phyloP scores from a whole-genome alignment of 1,140 invertebrate genomes.

The Frieseomelitta varia region DNA sequence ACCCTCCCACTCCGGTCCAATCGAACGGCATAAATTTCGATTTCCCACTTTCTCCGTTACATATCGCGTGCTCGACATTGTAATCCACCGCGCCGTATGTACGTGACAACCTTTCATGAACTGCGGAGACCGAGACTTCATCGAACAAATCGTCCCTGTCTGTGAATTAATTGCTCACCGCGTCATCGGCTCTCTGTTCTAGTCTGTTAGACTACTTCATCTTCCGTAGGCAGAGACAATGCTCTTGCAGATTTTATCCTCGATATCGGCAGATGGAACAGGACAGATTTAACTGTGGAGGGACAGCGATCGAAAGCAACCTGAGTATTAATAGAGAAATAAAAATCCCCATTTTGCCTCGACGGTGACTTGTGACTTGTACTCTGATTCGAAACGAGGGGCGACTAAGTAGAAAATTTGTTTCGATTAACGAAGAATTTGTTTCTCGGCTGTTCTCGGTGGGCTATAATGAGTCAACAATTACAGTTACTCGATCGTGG shows the following conservation, averaged over 20 bases:
- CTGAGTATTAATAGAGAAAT: neutral
- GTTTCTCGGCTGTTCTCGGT: neutral
- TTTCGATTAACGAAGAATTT: neutral
- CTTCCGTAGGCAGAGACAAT: no score
- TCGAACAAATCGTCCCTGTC: slow-evolving; percentile 19
- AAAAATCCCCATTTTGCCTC: neutral
- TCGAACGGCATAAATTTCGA: slow-evolving; percentile 2
- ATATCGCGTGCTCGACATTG: slow-evolving; percentile 18
- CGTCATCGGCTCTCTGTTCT: neutral
- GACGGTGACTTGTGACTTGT: neutral
- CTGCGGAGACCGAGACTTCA: neutral
- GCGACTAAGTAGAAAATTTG: neutral
- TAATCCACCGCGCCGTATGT: slow-evolving; percentile 1
- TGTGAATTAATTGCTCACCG: neutral
- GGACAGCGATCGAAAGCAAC: neutral
- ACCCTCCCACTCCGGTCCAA: neutral
- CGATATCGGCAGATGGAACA: neutral
- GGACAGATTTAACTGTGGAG: neutral
- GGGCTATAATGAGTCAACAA: neutral
- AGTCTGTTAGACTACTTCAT: no score
- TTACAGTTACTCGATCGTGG: neutral
- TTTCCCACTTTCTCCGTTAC: slow-evolving; percentile 26
- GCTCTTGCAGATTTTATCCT: neutral
- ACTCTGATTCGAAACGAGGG: neutral
- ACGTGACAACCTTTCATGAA: slow-evolving; percentile 20